Percentiles rank a stretch among this genome's conserved stretches.
These are phyloP conservation scores for Thysanoteuthis rhombus DNA, from an alignment of 2,888 invertebrate genomes.

Conservation along the genomic window DNA sequence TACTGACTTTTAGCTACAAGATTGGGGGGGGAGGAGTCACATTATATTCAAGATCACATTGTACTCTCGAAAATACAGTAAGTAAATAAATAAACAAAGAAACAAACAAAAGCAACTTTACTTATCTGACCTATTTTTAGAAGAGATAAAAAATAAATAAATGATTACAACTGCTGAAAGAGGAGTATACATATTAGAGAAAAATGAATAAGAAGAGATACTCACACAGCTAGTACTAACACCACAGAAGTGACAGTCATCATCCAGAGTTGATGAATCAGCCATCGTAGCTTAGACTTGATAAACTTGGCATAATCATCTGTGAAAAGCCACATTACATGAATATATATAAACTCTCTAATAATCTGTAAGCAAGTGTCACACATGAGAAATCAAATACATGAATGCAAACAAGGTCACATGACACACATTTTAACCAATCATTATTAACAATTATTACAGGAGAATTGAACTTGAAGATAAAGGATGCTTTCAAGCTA, in stretches of 20 bases:
- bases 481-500: neutral
- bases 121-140: neutral
- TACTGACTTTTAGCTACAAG: no score
- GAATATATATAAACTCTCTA: neutral
- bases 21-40: no score
- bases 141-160: neutral
- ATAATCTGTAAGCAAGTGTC: neutral
- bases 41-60: no score
- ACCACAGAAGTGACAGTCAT: slow-evolving; percentile 50
- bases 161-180: neutral
- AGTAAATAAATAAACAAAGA: neutral
- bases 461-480: neutral
- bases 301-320: slow-evolving; percentile 54
- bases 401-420: neutral
- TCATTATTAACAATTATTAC: neutral
- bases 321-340: slow-evolving; percentile 38
- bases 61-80: neutral
- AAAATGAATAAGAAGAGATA: neutral
- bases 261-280: slow-evolving; percentile 48
- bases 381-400: neutral
- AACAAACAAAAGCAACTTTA: neutral
- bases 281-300: slow-evolving; percentile 43
- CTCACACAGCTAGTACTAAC: slow-evolving; percentile 42
- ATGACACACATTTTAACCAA: neutral
- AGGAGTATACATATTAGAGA: neutral